phyloP scores from a whole-genome alignment of 2,888 invertebrate genomes.

The Coelinius sp. region DNA sequence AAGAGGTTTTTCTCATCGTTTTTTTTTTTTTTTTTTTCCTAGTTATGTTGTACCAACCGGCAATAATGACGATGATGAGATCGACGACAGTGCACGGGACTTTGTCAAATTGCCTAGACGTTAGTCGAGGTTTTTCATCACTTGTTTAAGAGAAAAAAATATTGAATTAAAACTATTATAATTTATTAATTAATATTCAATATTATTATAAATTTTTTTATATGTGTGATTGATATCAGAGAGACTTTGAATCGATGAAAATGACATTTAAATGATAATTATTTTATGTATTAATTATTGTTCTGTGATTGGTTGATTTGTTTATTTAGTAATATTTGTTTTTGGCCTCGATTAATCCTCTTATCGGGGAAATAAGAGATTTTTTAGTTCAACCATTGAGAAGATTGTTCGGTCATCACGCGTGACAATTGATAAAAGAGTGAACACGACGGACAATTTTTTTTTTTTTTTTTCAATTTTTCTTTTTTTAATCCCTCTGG shows the following conservation, averaged over 20 bases:
- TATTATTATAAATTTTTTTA: background rate
- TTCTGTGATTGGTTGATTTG: too few species aligned
- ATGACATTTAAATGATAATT: too few species aligned
- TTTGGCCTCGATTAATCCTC: too few species aligned
- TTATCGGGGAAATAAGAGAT: too few species aligned
- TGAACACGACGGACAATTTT: too few species aligned
- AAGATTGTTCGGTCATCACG: too few species aligned
- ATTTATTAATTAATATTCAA: background rate
- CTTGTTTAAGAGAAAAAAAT: background rate
- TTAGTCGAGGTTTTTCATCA: background rate
- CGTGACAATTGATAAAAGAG: too few species aligned
- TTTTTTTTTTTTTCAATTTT: background rate
- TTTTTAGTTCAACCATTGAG: too few species aligned
- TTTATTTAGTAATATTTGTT: too few species aligned
- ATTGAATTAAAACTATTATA: too few species aligned
- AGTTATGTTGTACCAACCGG: slow-evolving; percentile 12
- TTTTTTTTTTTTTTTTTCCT: background rate
- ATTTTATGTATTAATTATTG: too few species aligned
- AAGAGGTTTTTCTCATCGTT: background rate
- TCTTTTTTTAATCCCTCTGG: background rate
- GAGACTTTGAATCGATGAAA: too few species aligned
- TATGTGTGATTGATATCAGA: background rate
- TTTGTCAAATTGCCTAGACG: slow-evolving; percentile 16
- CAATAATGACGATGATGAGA: slow-evolving; percentile 34
- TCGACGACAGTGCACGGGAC: slow-evolving; percentile 23